A percentile compares a stretch with the other conserved stretches of the same genome.
These are phyloP conservation scores for Taphrorychus bicolor DNA, from an alignment of 2,888 invertebrate species.

Conservation along the genomic window DNA sequence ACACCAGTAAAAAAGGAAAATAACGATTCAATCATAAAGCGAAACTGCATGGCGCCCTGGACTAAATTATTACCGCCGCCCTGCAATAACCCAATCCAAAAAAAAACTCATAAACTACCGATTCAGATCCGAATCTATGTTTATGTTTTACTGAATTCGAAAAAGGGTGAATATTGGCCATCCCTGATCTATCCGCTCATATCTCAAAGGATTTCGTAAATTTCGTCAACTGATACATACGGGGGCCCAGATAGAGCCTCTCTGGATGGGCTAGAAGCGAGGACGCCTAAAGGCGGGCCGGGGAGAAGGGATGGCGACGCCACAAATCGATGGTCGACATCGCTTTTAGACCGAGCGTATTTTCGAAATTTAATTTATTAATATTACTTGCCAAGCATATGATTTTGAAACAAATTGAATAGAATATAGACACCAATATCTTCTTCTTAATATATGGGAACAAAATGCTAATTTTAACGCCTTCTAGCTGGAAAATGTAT, in stretches of 20 bases:
- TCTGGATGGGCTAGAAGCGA: constrained; percentile 25
- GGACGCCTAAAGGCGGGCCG: constrained; percentile 10
- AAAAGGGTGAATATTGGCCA: background rate
- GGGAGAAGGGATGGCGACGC: constrained; percentile 16
- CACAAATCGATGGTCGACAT: constrained; percentile 32
- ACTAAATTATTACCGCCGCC: no score
- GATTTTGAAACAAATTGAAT: background rate
- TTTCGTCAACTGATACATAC: constrained; percentile 14
- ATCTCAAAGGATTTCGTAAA: constrained; percentile 1
- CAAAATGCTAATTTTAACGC: no score
- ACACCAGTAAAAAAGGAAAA: no score
- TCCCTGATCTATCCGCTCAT: constrained; percentile 1
- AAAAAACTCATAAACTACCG: no score
- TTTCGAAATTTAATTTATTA: background rate
- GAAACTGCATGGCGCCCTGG: no score
- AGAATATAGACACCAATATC: no score
- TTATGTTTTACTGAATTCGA: background rate
- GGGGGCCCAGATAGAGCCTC: constrained; percentile 13
- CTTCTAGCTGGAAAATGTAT: no score
- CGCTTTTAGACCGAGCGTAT: constrained; percentile 17
- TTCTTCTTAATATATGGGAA: no score
- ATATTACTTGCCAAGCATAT: background rate
- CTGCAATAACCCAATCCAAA: no score
- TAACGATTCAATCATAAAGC: no score
- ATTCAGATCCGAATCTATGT: background rate